Evolutionary conservation across 2,113 vertebrate genomes (phyloP), one percentile per base, ranked within the genome.

Genomic region (Peromyscus maniculatus): DNA sequence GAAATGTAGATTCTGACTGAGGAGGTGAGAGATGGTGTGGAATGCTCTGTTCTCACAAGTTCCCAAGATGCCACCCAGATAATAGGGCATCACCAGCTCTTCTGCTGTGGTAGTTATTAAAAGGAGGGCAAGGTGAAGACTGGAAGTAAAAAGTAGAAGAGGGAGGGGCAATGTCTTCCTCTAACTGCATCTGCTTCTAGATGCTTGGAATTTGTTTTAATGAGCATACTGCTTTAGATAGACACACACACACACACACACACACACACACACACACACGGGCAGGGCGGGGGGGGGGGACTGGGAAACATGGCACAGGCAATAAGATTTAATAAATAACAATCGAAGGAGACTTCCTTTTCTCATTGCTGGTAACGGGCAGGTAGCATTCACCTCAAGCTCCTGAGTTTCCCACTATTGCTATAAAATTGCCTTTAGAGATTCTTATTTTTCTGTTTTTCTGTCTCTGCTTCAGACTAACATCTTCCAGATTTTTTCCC

Each of bases 1-100:
- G 93, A 96, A 89, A 92, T 87, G 31, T 10, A 91, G 71, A 74
- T 91, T 93, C 66, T 94, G 19, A 94, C 77, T 89, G 46, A 89
- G 21, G 13, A 82, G 4, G 43, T 57, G 11, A 55, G 66, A 59
- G 46, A 89, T 62, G 21, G 8, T 66, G 64, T 62, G 31, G 93
- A 91, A 94, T 66, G 84, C 78, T 94, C 10, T 33, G 36, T 79
- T 64, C 36, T 74, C 46, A 0, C 33, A 87, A 43, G 13, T 52
- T 93, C 43, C 57, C 39, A 78, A 31, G 4, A 84, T 24, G 5
- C 1, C 43, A 90, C 46, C 52, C 64, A 72, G 16, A 67, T 75
- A 57, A 88, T 7, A 91, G 33, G 4, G 12, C 17, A 43, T 12
- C 46, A 36, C 46, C 2, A 28, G 36, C 86, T 69, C 22, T 79